Conservation (phyloP, 1,140 invertebrate species). For the Papilio polyxenes region DNA sequence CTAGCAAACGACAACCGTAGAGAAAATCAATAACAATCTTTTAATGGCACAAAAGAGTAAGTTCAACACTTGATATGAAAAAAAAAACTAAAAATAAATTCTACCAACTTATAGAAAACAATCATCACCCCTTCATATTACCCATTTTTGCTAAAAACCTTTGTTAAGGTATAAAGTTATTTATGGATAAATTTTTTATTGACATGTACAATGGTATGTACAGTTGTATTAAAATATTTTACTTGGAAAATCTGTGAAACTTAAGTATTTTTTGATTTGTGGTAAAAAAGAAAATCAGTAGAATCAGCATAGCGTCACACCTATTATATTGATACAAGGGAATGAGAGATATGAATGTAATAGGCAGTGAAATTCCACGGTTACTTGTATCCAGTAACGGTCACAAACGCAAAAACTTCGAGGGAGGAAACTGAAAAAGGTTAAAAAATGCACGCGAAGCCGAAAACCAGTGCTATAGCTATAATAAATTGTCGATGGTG, state of each 20-base stretch:
- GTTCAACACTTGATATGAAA: neutral
- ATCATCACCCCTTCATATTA: neutral
- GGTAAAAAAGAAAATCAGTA: too few relatives aligned
- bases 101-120: neutral
- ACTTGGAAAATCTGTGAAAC: too few relatives aligned
- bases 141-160: neutral
- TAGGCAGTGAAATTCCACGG: too few relatives aligned
- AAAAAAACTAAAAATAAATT: neutral
- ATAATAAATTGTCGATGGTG: conserved; percentile 23
- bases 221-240: too few relatives aligned
- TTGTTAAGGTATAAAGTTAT: neutral
- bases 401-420: too few relatives aligned
- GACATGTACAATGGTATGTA: too few relatives aligned
- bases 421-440: neutral
- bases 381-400: too few relatives aligned
- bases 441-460: neutral
- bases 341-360: too few relatives aligned
- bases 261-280: too few relatives aligned
- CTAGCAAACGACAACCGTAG: neutral
- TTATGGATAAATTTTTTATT: neutral
- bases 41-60: neutral
- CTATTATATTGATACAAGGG: too few relatives aligned
- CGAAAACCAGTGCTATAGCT: neutral
- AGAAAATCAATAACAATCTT: neutral
- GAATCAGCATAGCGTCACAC: too few relatives aligned